A percentile compares a stretch with the other conserved stretches of the same genome.
Conservation (phyloP, 2,113 vertebrate genomes). For the Bujurquina vittata region DNA sequence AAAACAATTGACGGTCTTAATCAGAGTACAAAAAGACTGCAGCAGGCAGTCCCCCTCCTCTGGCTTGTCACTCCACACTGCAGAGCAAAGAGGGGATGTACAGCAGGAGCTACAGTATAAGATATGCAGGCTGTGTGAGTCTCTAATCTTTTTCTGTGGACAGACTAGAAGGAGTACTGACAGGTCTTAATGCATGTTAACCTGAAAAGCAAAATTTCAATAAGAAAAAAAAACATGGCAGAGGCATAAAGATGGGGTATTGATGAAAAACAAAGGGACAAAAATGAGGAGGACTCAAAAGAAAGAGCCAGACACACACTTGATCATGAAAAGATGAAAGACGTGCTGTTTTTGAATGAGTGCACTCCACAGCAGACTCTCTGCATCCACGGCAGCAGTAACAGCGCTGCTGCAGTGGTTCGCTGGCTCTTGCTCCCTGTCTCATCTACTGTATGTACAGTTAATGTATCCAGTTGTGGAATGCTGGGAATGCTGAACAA, state of each 20-base stretch:
- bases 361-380: neutral
- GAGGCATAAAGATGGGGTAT: neutral
- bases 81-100: neutral
- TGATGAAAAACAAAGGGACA: conserved; percentile 24
- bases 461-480: conserved; percentile 31
- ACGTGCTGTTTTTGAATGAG: neutral
- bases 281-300: neutral
- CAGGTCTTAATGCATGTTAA: neutral
- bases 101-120: neutral
- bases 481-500: conserved; percentile 37
- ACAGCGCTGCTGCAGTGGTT: conserved; percentile 8
- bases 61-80: neutral
- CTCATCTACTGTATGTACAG: conserved; percentile 16
- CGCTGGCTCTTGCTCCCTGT: conserved; percentile 1
- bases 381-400: conserved; percentile 5
- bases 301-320: conserved; percentile 1
- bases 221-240: neutral
- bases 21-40: conserved; percentile 49
- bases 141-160: neutral
- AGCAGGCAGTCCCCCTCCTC: conserved; percentile 5
- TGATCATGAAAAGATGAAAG: conserved; percentile 11
- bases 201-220: neutral
- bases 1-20: conserved; percentile 31
- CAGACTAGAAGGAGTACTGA: neutral
- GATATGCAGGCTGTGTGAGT: conserved; percentile 4